Evolutionary conservation across 2,113 vertebrate genomes (phyloP).

Genomic region (Notarius quadriscutis): DNA sequence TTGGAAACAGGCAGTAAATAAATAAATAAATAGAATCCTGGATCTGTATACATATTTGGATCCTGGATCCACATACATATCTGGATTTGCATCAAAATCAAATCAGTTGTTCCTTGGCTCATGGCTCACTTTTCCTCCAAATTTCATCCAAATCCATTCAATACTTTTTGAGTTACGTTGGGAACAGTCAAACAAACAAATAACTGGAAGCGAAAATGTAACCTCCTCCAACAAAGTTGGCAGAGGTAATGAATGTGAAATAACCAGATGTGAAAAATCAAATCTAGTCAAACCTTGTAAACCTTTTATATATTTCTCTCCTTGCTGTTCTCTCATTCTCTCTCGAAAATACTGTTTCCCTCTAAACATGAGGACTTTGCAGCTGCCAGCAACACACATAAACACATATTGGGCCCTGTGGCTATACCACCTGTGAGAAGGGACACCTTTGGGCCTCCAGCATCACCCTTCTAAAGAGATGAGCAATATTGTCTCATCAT

Average conservation of each 20-base stretch:
- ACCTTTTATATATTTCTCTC: neutral
- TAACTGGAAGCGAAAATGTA: no score
- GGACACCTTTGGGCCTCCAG: conserved; percentile 60
- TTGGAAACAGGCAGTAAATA: no score
- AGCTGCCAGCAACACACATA: conserved; percentile 61
- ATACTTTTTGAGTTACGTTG: no score
- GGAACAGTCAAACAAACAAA: no score
- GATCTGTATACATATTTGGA: no score
- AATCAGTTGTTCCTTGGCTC: no score
- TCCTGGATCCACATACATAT: no score
- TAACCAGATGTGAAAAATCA: neutral
- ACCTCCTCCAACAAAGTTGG: no score
- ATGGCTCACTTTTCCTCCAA: no score
- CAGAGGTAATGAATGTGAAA: neutral
- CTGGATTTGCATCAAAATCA: no score
- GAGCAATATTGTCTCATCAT: conserved; percentile 52
- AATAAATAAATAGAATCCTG: no score
- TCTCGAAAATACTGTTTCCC: neutral
- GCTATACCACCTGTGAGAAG: conserved; percentile 65
- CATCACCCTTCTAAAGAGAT: conserved; percentile 36
- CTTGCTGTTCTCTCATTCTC: conserved; percentile 14
- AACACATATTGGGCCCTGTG: conserved; percentile 65
- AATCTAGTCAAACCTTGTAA: neutral
- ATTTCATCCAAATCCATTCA: no score
- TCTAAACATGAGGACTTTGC: conserved; percentile 38